Evolutionary conservation across 2,888 invertebrate genomes (phyloP).

Genomic region (Apodemia mormo): DNA sequence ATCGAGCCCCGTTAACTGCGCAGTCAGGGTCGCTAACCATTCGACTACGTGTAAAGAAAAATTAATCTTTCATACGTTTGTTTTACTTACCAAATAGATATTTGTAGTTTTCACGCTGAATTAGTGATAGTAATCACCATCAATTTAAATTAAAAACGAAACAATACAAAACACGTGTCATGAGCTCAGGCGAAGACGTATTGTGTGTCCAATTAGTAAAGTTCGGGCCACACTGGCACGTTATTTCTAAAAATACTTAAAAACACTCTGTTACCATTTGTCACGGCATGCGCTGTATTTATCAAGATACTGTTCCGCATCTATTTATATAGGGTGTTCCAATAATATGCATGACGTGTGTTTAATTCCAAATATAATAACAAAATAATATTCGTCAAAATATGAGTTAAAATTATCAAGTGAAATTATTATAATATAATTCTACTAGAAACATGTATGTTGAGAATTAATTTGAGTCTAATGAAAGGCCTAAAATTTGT

Average conservation of each 20-base stretch:
- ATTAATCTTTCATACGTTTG: no score
- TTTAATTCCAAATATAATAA: no score
- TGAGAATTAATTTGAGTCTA: no score
- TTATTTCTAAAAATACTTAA: conserved; percentile 75
- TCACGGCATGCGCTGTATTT: conserved; percentile 76
- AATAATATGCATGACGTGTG: conserved; percentile 10
- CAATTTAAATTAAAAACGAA: conserved; percentile 24
- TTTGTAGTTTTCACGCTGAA: neutral
- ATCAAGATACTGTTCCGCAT: conserved; percentile 70
- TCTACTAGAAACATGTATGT: no score
- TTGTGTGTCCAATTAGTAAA: conserved; percentile 76
- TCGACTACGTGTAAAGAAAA: no score
- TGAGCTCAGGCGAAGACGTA: conserved; percentile 56
- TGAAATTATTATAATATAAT: no score
- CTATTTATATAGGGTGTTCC: conserved; percentile 52
- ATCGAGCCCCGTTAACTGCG: no score
- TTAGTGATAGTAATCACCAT: neutral
- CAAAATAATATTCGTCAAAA: no score
- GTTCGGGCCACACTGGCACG: conserved; percentile 49
- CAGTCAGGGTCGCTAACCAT: no score
- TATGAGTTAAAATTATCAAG: no score
- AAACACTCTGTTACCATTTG: conserved; percentile 79
- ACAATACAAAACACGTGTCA: conserved; percentile 42
- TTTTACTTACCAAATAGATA: no score
- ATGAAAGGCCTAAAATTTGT: no score